Evolutionary conservation across 1,140 invertebrate species (phyloP).

Genomic region (Mizuhopecten yessoensis): DNA sequence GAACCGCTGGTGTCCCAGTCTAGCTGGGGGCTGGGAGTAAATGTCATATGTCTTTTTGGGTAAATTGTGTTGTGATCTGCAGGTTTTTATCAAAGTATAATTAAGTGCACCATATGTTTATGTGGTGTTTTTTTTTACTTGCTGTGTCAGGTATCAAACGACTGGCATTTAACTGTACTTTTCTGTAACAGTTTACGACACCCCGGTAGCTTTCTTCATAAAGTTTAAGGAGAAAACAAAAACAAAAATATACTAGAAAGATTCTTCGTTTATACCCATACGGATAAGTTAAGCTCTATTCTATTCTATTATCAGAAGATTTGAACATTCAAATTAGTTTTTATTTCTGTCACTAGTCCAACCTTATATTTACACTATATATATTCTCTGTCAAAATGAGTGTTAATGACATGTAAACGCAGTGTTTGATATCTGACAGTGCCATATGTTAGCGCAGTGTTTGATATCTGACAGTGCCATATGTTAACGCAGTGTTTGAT

Average conservation of each 20-base stretch:
- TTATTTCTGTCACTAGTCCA: too few species aligned
- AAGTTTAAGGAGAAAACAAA: not conserved
- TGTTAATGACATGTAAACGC: too few species aligned
- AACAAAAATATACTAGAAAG: not conserved
- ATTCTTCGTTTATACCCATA: too few species aligned
- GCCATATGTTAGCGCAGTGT: too few species aligned
- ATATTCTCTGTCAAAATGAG: too few species aligned
- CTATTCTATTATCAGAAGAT: too few species aligned
- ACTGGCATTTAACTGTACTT: not conserved
- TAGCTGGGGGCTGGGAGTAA: not conserved
- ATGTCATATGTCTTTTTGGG: not conserved
- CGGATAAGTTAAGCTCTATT: too few species aligned
- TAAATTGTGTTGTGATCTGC: not conserved
- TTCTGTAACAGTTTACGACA: not conserved
- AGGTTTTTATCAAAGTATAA: constrained; percentile 6
- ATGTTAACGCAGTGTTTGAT: too few species aligned
- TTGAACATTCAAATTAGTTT: too few species aligned
- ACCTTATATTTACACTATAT: too few species aligned
- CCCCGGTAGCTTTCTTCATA: not conserved
- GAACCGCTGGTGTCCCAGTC: not conserved
- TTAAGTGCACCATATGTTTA: not conserved
- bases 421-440: too few species aligned
- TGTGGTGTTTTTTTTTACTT: not conserved
- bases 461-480: too few species aligned
- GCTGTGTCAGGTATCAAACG: not conserved